These are phyloP conservation scores for Peucedramus taeniatus DNA, from an alignment of 2,113 vertebrate genomes.

Conservation along the genomic window DNA sequence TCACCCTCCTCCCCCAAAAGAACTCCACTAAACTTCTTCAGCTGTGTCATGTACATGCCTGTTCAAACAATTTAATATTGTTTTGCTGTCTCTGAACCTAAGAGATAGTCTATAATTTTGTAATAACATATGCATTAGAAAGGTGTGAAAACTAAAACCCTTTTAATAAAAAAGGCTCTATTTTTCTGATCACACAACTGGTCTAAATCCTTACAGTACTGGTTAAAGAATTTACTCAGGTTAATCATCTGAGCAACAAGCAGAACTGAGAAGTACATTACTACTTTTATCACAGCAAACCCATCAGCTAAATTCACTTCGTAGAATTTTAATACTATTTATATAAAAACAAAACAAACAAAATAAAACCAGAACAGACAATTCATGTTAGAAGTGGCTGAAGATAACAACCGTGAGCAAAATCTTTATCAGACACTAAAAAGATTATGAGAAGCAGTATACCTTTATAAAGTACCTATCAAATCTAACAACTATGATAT, in stretches of 20 bases:
- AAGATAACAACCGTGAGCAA: not conserved
- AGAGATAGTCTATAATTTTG: not conserved
- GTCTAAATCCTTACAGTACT: not conserved
- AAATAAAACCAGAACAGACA: not conserved
- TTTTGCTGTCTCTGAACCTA: not conserved
- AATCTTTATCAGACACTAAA: not conserved
- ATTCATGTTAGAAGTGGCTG: not conserved
- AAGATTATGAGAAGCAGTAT: not conserved
- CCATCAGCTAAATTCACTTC: not conserved
- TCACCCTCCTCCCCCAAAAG: not conserved
- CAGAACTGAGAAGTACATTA: not conserved
- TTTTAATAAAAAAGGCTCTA: not conserved
- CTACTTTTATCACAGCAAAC: not conserved
- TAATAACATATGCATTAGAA: not conserved
- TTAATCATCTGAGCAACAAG: not conserved
- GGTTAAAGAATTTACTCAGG: not conserved
- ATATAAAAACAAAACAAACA: not conserved
- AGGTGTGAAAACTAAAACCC: not conserved
- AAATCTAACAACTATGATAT: not conserved
- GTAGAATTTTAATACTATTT: not conserved
- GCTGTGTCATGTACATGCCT: not conserved
- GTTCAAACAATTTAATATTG: not conserved
- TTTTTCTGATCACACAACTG: not conserved
- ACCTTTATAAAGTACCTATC: not conserved
- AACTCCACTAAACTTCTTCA: not conserved